These are phyloP conservation scores for Agrochola circellaris DNA, from an alignment of 2,888 invertebrate genomes.

Conservation along the genomic window DNA sequence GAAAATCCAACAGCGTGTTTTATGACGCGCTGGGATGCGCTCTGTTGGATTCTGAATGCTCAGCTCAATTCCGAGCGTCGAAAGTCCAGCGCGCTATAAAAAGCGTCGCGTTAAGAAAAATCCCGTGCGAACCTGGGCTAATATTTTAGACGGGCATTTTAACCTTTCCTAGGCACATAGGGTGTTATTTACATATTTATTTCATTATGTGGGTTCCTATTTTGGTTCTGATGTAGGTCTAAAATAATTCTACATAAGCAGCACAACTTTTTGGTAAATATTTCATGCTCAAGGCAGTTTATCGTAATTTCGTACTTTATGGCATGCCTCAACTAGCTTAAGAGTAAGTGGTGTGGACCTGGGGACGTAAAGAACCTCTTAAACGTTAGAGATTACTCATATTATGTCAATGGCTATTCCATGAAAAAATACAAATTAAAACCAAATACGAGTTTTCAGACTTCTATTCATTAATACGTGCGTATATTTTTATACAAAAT, in stretches of 20 bases:
- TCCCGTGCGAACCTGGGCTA: not conserved
- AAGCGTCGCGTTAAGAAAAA: not conserved
- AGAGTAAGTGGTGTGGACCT: not conserved
- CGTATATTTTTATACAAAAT: not conserved
- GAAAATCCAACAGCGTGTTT: not conserved
- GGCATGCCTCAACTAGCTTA: not conserved
- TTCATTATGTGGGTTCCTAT: constrained; percentile 9
- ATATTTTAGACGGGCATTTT: constrained; percentile 21
- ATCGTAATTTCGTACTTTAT: not conserved
- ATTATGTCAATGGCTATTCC: not conserved
- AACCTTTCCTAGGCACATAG: constrained; percentile 2
- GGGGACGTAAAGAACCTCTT: not conserved
- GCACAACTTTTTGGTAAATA: not conserved
- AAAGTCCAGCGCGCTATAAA: not conserved
- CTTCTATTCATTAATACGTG: not conserved
- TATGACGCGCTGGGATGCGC: not conserved
- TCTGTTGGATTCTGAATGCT: not conserved
- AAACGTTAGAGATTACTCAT: not conserved
- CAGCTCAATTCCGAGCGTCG: not conserved
- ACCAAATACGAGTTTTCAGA: not conserved
- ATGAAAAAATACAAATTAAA: not conserved
- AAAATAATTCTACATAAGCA: not conserved
- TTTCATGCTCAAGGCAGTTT: not conserved
- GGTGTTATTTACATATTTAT: constrained; percentile 36
- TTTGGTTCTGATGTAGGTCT: constrained; percentile 16